Base-by-base conservation (phyloP, 2,888 invertebrate species). In the Seira sanloemensis region DNA sequence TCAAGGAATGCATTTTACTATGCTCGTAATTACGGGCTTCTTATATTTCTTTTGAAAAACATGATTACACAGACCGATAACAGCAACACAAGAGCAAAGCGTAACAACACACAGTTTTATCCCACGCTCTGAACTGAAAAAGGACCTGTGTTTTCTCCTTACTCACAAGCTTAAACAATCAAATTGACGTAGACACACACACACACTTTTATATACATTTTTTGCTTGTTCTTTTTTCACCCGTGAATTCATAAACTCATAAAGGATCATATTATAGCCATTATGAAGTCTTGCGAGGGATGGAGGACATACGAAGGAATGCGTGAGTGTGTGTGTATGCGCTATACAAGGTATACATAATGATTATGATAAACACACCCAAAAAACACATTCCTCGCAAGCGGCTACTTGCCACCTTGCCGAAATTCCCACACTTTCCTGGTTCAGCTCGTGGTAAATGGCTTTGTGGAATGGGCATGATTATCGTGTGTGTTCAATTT, bases 361-460 rank as follows among this genome's bases (percentile, higher is more conserved):
- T 54, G 68, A 50, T 65, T 66, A 82, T 72, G 71, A 76, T 76
- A 82, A 82, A 82, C 82, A 82, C 82, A 82, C 82, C 78, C 84
- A 54, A 37, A 37, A 37, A 37, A 62, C 69, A 27, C 75, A 76
- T 75, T 84, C 84, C 58, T 73, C 66, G 26, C 58, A 62, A 37
- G 37, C 71, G 75, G 78, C 83, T 84, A 84, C 81, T 83, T 87
- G 76, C 87, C 87, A 86, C 78, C 84, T 87, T 86, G 86, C 79
- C 80, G 75, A 80, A 82, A 81, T 87, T 87, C 87, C 86, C 87
- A 87, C 87, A 84, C 86, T 86, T 86, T 84, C 77, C 78, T 74
- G 72, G 58, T 77, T 37, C 76, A 78, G 75, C 84, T 78, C 78
- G 78, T 79, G 75, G 62, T 62, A 58, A 68, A 68, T 78, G 74